Base-by-base conservation (phyloP, 2,797 vertebrate species). In the Spinus pinus region DNA sequence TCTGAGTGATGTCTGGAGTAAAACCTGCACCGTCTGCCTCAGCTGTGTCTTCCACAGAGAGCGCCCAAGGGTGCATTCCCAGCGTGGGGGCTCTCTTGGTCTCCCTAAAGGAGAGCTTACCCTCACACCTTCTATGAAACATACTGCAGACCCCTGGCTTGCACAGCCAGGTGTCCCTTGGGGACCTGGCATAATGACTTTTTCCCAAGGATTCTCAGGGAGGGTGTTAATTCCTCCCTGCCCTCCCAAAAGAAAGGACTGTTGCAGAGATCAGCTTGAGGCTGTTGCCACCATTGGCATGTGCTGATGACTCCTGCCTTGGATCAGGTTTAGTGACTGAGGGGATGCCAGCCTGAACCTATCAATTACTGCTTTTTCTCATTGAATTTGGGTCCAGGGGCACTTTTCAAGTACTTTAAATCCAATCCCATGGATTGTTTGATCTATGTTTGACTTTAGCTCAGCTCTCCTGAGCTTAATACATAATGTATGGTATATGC, bases 131-230 rank as follows among this genome's bases (percentile, higher is more conserved):
- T 7, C 50, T 28, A 2, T 15, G 25, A 33, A 65, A 19, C 12
- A 5, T 27, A 6, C 30, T 79, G 60, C 3, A 4, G 35, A 31
- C n/a, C 39, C 27, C 15, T 2, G 2, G 20, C 31, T 81, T 1
- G 0, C 2, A 1, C 12, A 37, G 35, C 35, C 35, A 13, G 15
- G 4, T 3, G 1, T 56, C 15, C 19, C 31, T 16, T 1, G 2
- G n/a, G 35, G 24, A 67, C 8, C 7, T 81, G 54, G 23, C 0
- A 1, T 12, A 39, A 47, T 58, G 58, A 7, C 13, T 46, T 66
- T 70, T 73, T 44, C 1, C 19, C 23, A 42, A 47, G 16, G 56
- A 49, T 49, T 84, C 57, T 9, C 18, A n/a, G 35, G 20, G 14
- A 62, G 12, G 75, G 6, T 6, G 11, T 18, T 69, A 51, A 54